phyloP scores from a whole-genome alignment of 2,113 vertebrate species.

The Garra rufa region DNA sequence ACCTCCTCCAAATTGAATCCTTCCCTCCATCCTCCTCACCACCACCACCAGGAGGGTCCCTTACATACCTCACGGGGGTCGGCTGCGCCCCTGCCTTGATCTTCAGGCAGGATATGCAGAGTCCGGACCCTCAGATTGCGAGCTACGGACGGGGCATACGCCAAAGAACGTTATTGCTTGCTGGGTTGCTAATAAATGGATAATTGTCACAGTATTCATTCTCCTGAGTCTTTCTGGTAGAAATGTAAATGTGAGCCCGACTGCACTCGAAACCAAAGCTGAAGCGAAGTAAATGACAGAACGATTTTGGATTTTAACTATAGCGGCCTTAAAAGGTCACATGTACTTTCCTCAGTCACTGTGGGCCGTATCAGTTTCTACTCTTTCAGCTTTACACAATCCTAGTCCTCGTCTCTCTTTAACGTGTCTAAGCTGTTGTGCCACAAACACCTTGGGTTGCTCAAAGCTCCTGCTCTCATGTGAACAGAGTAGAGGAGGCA shows the following conservation, averaged over 20 bases:
- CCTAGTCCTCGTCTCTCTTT: constrained; percentile 26
- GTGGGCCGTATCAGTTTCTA: background rate
- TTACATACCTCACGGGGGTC: too few species aligned
- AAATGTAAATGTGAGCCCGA: background rate
- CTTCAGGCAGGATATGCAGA: too few species aligned
- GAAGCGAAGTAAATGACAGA: background rate
- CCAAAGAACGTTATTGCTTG: too few species aligned
- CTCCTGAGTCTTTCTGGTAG: too few species aligned
- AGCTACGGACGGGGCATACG: too few species aligned
- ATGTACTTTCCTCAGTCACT: background rate
- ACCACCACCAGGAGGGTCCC: too few species aligned
- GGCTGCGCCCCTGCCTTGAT: too few species aligned
- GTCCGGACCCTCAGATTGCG: too few species aligned
- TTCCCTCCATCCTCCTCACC: too few species aligned
- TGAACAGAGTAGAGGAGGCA: constrained; percentile 20
- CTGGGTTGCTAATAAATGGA: too few species aligned
- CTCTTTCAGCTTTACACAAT: background rate
- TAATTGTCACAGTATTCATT: too few species aligned
- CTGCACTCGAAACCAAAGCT: background rate
- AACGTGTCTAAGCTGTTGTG: background rate
- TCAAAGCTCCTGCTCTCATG: constrained; percentile 11
- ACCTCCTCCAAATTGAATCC: too few species aligned
- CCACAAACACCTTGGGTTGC: constrained; percentile 19
- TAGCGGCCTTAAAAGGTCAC: background rate
- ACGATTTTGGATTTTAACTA: constrained; percentile 3